Evolutionary conservation across 2,113 vertebrate species (phyloP).

Genomic region (Opisthocomus hoazin): DNA sequence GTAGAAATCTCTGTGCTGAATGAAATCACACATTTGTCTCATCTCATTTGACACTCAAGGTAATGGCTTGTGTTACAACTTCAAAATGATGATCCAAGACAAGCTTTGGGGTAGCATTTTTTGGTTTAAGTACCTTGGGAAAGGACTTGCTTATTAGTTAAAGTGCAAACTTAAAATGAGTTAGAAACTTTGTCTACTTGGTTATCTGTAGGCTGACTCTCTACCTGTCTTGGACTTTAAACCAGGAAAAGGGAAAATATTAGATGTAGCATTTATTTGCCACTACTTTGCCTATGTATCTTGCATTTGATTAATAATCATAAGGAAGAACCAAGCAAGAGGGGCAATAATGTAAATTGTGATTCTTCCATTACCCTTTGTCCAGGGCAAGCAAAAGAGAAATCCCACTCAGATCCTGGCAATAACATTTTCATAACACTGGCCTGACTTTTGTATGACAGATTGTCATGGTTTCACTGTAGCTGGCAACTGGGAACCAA

Average conservation of each 20-base stretch:
- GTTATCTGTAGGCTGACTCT: neutral
- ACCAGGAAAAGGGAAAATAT: neutral
- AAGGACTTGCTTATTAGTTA: neutral
- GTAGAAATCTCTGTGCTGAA: neutral
- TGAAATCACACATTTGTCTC: neutral
- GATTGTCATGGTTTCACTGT: too few species aligned
- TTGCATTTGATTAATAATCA: neutral
- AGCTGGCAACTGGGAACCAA: too few species aligned
- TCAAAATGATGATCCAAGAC: neutral
- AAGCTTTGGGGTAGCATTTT: neutral
- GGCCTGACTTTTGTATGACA: neutral
- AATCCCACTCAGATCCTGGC: neutral
- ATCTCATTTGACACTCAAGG: neutral
- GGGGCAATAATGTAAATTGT: neutral
- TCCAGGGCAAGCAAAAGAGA: neutral
- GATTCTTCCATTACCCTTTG: neutral
- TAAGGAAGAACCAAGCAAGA: neutral
- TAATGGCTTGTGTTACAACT: neutral
- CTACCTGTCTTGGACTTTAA: neutral
- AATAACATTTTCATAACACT: neutral
- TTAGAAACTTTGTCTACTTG: neutral
- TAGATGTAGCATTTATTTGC: neutral
- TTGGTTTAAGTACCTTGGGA: neutral
- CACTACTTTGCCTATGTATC: neutral
- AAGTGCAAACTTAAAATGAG: neutral